Conservation (phyloP, 2,113 vertebrate genomes). For the Hypocryptadius cinnamomeus region DNA sequence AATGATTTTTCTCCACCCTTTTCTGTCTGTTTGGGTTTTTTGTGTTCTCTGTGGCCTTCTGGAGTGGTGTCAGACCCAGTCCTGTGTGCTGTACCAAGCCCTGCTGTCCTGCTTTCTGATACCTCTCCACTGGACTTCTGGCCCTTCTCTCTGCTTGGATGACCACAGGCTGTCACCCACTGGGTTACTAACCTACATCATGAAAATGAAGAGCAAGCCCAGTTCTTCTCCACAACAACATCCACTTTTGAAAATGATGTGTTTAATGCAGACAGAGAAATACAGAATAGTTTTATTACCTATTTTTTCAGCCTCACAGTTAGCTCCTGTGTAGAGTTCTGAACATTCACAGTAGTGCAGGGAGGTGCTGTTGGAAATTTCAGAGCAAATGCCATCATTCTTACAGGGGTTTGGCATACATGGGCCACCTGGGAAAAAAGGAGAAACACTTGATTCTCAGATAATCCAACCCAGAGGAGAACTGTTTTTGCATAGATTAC, state of each 20-base stretch:
- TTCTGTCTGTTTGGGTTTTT: not conserved
- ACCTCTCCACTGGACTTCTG: not conserved
- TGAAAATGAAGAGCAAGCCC: not conserved
- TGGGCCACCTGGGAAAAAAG: slow-evolving; percentile 28
- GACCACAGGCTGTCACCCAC: not conserved
- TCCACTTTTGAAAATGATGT: not conserved
- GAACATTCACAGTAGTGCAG: slow-evolving; percentile 16
- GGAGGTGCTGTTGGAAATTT: not conserved
- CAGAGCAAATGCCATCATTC: slow-evolving; percentile 55
- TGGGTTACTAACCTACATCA: not conserved
- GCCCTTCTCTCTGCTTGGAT: not conserved
- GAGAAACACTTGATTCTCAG: not conserved
- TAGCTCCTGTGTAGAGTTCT: slow-evolving; percentile 9
- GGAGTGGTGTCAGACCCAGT: not conserved
- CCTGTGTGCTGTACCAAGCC: not conserved
- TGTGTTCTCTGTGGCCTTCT: not conserved
- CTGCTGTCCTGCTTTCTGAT: not conserved
- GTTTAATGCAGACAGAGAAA: not conserved
- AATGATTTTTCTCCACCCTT: not conserved
- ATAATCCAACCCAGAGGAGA: not conserved
- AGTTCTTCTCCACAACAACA: not conserved
- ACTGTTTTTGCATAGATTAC: not conserved
- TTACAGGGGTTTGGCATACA: slow-evolving; percentile 57
- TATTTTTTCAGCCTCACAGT: not conserved
- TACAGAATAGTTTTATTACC: slow-evolving; percentile 13